Evolutionary conservation across 2,797 vertebrate genomes (phyloP).

Genomic region (Tauraco hartlaubi): DNA sequence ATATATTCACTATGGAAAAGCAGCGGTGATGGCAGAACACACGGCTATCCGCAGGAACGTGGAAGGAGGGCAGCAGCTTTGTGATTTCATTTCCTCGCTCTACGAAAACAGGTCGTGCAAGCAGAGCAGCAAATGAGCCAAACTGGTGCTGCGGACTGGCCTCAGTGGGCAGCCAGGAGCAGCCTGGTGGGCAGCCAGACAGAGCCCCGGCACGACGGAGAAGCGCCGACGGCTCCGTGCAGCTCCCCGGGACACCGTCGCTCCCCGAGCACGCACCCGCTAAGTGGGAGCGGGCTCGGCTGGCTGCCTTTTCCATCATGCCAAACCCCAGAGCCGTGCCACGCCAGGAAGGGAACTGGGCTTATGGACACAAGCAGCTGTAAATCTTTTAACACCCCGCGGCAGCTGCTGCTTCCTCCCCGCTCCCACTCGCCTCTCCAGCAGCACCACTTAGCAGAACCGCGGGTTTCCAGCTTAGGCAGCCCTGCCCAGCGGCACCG

Average conservation of each 20-base stretch:
- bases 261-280: background rate
- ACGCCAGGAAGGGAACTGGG: background rate
- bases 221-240: background rate
- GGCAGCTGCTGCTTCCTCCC: slow-evolving; percentile 52
- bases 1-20: background rate
- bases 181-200: slow-evolving; percentile 20
- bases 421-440: background rate
- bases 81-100: slow-evolving; percentile 18
- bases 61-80: background rate
- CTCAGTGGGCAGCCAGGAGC: background rate
- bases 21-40: background rate
- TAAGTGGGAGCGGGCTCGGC: slow-evolving; percentile 48
- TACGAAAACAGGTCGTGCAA: background rate
- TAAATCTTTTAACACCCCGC: slow-evolving; percentile 23
- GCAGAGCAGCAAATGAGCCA: slow-evolving; percentile 9
- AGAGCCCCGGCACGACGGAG: slow-evolving; percentile 45
- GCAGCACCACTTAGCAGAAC: background rate
- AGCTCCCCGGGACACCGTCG: background rate
- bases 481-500: background rate
- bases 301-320: slow-evolving; percentile 51
- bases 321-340: slow-evolving; percentile 24
- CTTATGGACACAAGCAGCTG: slow-evolving; percentile 24
- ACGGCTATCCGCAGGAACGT: background rate
- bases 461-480: slow-evolving; percentile 39
- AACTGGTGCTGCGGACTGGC: background rate